Percentiles rank a stretch among this genome's conserved stretches.
These are phyloP conservation scores for Paradoxurus hermaphroditus DNA, from an alignment of 2,113 vertebrate species.

Conservation along the genomic window DNA sequence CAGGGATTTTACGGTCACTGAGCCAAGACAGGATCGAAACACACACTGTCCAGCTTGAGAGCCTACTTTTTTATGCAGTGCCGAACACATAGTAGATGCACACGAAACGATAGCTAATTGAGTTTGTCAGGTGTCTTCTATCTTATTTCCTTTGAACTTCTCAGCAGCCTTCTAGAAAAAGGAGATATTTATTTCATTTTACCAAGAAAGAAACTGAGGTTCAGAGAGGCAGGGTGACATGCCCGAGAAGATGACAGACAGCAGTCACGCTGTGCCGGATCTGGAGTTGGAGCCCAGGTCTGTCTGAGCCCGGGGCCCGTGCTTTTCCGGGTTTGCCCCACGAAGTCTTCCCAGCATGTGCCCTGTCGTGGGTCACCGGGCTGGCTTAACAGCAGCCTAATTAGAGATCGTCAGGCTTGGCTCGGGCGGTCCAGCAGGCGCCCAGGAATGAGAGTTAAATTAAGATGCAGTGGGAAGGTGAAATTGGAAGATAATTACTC, in stretches of 20 bases:
- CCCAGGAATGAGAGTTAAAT: conserved; percentile 54
- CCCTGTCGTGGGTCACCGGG: not conserved
- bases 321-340: not conserved
- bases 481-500: conserved; percentile 66
- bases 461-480: conserved; percentile 60
- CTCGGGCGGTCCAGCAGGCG: conserved; percentile 32
- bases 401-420: conserved; percentile 53
- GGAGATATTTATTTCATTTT: not conserved
- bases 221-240: not conserved
- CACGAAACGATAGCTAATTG: not conserved
- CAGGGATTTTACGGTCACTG: not conserved
- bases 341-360: not conserved
- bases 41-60: not conserved
- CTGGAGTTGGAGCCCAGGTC: not conserved
- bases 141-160: not conserved
- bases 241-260: not conserved
- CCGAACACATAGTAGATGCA: not conserved
- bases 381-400: not conserved
- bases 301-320: not conserved
- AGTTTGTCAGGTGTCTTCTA: not conserved
- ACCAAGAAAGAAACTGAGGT: conserved; percentile 1
- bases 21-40: not conserved
- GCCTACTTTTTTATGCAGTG: not conserved
- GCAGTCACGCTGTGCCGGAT: not conserved
- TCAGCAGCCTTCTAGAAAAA: not conserved